phyloP scores from a whole-genome alignment of 2,888 invertebrate species.

The Heliconius ismenius region DNA sequence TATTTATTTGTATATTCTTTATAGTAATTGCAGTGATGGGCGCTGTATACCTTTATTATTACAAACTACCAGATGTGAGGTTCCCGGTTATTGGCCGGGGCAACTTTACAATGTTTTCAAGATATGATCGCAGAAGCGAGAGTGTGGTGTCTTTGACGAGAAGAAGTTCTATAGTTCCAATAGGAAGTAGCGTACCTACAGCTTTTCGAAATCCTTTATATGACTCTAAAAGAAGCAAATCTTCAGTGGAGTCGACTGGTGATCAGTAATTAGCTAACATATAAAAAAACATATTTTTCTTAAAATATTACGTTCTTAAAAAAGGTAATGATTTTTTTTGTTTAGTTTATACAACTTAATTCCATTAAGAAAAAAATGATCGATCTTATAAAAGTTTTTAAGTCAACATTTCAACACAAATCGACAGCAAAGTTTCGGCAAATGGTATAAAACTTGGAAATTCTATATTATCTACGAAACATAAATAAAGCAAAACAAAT shows the following conservation, averaged over 20 bases:
- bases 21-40: slow-evolving; percentile 57
- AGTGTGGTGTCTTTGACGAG: slow-evolving; percentile 71
- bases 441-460: slow-evolving; percentile 36
- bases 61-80: slow-evolving; percentile 55
- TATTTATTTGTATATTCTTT: slow-evolving; percentile 66
- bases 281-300: background rate
- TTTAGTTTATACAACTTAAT: slow-evolving; percentile 29
- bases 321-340: background rate
- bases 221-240: slow-evolving; percentile 68
- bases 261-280: slow-evolving; percentile 49
- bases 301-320: background rate
- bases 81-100: slow-evolving; percentile 50
- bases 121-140: slow-evolving; percentile 67
- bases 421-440: slow-evolving; percentile 36
- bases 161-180: slow-evolving; percentile 61
- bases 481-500: slow-evolving; percentile 42
- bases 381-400: slow-evolving; percentile 35
- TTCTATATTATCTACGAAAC: slow-evolving; percentile 40
- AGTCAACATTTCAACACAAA: slow-evolving; percentile 40
- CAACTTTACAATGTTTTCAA: slow-evolving; percentile 54
- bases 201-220: slow-evolving; percentile 74
- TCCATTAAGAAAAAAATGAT: slow-evolving; percentile 36
- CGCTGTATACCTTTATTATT: slow-evolving; percentile 66
- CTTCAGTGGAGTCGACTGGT: slow-evolving; percentile 55
- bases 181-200: slow-evolving; percentile 51